Base-by-base conservation (phyloP, 2,113 vertebrate species). In the Sylvietta virens region DNA sequence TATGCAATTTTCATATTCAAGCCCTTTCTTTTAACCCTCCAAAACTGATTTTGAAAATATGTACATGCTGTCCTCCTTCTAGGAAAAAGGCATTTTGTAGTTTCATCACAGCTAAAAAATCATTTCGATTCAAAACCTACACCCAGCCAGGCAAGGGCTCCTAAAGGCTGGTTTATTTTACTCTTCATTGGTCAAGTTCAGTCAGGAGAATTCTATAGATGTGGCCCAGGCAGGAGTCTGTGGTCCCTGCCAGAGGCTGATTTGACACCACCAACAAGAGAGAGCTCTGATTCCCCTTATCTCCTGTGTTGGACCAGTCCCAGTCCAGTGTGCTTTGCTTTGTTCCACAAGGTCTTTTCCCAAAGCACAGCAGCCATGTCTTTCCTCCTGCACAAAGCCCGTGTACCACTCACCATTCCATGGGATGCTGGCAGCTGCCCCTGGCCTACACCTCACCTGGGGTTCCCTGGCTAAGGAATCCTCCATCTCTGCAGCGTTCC, bases 271-370 rank as follows among this genome's bases (percentile, higher is more conserved):
- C 21, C 30, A 53, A 15, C 7, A 13, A 26, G 11, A 69, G 35
- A 79, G 39, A 74, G 7, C 8, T 57, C 28, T 12, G 6, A 11
- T 45, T 23, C 26, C 13, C 8, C 19, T 60, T 19, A 31, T n/a
- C 3, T 2, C 26, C 42, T 35, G 17, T 0, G 0, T 84, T 50
- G 51, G 54, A 60, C 8, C 39, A 42, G 58, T 4, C 14, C 22
- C 37, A 33, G 22, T 19, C 51, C 28, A 31, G 8, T 7, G 42
- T 9, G 8, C 18, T 72, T 64, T 69, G 28, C 15, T 60, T 62
- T 67, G 28, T 5, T 57, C 21, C 35, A 23, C 39, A 20, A 47
- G 26, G 23, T 53, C 37, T 28, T 65, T 51, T 30, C 42, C 37
- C 9, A 5, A 24, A 0, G 4, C 17, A n/a, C 48, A 64, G 33